Percentiles rank a stretch among this genome's conserved stretches.
Conservation (phyloP, 2,113 vertebrate species). For the Gallinago paraguaiae region DNA sequence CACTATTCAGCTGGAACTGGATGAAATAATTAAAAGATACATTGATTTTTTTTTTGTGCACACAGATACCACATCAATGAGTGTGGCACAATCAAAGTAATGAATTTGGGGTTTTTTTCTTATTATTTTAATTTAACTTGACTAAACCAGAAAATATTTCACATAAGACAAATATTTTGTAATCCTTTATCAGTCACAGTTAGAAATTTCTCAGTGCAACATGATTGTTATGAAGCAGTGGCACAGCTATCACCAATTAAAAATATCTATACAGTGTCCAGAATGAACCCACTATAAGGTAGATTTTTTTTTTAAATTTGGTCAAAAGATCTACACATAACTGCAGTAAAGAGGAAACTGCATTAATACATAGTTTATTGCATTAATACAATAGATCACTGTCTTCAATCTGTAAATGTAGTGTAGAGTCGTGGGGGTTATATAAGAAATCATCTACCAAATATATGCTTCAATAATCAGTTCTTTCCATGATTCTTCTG, state of each 20-base stretch:
- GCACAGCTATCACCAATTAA: background rate
- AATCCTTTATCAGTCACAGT: background rate
- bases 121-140: background rate
- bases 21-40: background rate
- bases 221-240: background rate
- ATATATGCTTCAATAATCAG: rapidly evolving
- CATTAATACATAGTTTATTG: background rate
- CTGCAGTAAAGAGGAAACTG: background rate
- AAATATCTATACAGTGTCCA: background rate
- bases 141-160: background rate
- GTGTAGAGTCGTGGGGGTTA: rapidly evolving
- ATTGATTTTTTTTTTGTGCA: background rate
- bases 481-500: background rate
- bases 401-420: background rate
- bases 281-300: background rate
- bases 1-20: background rate
- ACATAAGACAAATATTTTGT: background rate
- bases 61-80: background rate
- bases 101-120: background rate
- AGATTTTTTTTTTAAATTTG: background rate
- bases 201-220: background rate
- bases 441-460: background rate
- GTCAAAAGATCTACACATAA: background rate
- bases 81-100: background rate
- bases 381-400: background rate